Evolutionary conservation across 2,113 vertebrate genomes (phyloP), one percentile per base, ranked within the genome.

Genomic region (Stercorarius parasiticus): DNA sequence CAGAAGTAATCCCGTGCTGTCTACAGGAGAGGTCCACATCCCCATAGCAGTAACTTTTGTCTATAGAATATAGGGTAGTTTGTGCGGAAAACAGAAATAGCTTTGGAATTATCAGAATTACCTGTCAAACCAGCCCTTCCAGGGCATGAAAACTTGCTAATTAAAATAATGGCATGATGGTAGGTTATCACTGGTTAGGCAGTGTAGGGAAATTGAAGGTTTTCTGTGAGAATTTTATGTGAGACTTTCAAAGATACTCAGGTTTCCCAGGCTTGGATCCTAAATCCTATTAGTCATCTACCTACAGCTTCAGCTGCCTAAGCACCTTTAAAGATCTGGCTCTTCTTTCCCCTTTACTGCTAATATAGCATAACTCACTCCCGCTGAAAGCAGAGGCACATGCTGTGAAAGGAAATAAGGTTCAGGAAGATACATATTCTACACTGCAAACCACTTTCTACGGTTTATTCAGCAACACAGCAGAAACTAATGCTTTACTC

Each of bases 281-380:
- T 69, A 86, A 91, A 87, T 92, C 83, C 86, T 89, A 6, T 79
- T 79, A 88, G 73, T 84, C 47, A n/a, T 50, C 77, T 79, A 29
- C 65, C 83, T 82, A 56, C 65, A 42, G 49, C 88, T 56, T 61
- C 66, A 88, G 82, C 80, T 88, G 82, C 86, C 90, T 86, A 74
- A 95, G 91, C 82, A 79, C 88, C 77, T 93, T 90, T 38, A 67
- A 89, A 91, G 92, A 56, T 36, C 56, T 50, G 15, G 18, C 65
- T 76, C 45, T 7, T 93, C 82, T 56, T 69, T 69, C 56, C 70
- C 42, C 47, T 64, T 59, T 84, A 47, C 56, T 88, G 72, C 61
- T 86, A 92, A 77, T 72, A 55, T 0, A 73, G 85, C 67, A 29
- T 58, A 92, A 73, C 55, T 93, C 62, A 11, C n/a, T 40, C 58